These are phyloP conservation scores for Cyprinodon diabolis DNA, from an alignment of 2,797 vertebrate species.

Conservation along the genomic window DNA sequence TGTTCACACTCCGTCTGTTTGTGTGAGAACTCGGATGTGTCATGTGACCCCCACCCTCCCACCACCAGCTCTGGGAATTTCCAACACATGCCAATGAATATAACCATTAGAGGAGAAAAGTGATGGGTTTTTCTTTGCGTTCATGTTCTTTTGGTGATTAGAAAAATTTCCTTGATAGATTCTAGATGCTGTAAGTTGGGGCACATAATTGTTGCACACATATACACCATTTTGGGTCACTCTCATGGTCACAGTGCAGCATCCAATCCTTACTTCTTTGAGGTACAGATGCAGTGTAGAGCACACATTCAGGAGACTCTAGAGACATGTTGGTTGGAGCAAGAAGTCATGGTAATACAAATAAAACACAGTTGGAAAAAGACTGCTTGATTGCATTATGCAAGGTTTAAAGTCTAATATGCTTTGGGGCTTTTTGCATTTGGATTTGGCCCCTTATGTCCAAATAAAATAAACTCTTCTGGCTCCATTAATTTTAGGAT, in stretches of 20 bases:
- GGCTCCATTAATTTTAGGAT: neutral
- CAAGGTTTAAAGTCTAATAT: neutral
- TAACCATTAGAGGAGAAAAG: neutral
- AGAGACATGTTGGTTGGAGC: no score
- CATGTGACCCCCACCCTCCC: neutral
- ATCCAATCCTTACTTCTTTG: no score
- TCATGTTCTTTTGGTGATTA: neutral
- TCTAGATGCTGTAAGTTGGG: no score
- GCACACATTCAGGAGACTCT: no score
- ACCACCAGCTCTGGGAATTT: neutral
- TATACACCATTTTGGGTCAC: no score
- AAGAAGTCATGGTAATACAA: neutral
- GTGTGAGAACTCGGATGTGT: neutral
- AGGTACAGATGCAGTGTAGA: no score
- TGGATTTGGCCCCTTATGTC: neutral
- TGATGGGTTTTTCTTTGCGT: neutral
- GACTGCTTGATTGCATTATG: neutral
- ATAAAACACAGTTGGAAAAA: neutral
- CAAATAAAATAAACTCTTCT: neutral
- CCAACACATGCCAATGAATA: neutral
- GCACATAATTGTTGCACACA: no score
- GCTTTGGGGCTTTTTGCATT: neutral
- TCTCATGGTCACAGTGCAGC: no score
- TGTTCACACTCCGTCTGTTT: neutral
- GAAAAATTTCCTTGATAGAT: neutral